Percentiles rank a stretch among this genome's conserved stretches.
Conservation (phyloP, 2,888 invertebrate genomes). For the Clistopyga incitator region DNA sequence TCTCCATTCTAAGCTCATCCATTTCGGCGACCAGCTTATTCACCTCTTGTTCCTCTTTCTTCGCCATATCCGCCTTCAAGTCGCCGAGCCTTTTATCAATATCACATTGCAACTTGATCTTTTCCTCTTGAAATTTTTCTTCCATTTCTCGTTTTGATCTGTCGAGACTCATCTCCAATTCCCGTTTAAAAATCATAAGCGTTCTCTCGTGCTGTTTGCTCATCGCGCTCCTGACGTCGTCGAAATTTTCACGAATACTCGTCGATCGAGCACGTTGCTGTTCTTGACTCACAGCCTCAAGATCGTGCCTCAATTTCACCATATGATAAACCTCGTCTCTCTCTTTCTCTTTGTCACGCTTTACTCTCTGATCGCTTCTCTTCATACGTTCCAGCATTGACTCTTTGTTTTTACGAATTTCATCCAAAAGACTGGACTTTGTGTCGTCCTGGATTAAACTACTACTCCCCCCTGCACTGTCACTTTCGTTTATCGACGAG, state of each 20-base stretch:
- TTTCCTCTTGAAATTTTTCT: slow-evolving; percentile 84
- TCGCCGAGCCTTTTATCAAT: slow-evolving; percentile 84
- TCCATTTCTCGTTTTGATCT: slow-evolving; percentile 82
- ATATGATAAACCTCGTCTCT: slow-evolving; percentile 69
- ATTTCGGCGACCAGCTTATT: slow-evolving; percentile 78
- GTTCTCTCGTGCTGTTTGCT: slow-evolving; percentile 84
- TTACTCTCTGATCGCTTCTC: slow-evolving; percentile 63
- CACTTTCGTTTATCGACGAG: slow-evolving; percentile 78
- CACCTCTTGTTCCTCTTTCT: slow-evolving; percentile 80
- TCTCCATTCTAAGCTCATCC: slow-evolving; percentile 77
- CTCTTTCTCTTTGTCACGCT: slow-evolving; percentile 68
- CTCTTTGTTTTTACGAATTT: slow-evolving; percentile 74
- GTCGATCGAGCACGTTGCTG: slow-evolving; percentile 72
- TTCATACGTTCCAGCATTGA: slow-evolving; percentile 76
- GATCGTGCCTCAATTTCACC: slow-evolving; percentile 69
- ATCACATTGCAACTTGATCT: slow-evolving; percentile 84
- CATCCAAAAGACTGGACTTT: slow-evolving; percentile 71
- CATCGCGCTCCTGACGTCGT: slow-evolving; percentile 78
- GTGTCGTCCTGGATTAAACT: slow-evolving; percentile 71
- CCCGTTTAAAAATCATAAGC: slow-evolving; percentile 86
- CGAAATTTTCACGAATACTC: slow-evolving; percentile 79
- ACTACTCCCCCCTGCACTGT: slow-evolving; percentile 70
- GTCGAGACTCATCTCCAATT: slow-evolving; percentile 85
- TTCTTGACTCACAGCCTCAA: slow-evolving; percentile 78
- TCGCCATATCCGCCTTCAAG: slow-evolving; percentile 85